phyloP scores from a whole-genome alignment of 1,140 invertebrate genomes.

The Doryteuthis pealeii region DNA sequence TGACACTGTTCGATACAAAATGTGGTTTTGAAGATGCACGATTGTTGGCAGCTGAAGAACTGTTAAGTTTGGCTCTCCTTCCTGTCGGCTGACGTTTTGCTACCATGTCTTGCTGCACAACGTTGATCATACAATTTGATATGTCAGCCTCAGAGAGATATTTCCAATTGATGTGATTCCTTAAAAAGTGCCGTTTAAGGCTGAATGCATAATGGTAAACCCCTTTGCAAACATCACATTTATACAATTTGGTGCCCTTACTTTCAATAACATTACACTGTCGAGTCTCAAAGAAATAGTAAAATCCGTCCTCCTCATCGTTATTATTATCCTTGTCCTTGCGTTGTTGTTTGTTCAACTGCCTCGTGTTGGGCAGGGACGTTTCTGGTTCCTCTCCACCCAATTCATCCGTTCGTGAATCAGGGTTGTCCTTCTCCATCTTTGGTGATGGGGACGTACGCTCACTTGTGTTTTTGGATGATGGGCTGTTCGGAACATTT shows the following conservation, averaged over 20 bases:
- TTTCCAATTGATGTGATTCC: conserved; percentile 64
- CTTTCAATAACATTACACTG: conserved; percentile 27
- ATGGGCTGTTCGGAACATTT: too few species aligned
- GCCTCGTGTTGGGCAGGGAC: not conserved
- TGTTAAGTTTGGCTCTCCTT: not conserved
- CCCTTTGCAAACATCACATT: conserved; percentile 64
- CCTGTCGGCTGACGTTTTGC: not conserved
- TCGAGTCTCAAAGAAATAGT: conserved; percentile 45
- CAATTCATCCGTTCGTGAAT: not conserved
- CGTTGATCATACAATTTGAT: conserved; percentile 41
- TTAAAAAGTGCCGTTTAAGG: conserved; percentile 65
- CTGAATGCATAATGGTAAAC: conserved; percentile 64
- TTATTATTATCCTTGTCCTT: too few species aligned
- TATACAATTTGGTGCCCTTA: conserved; percentile 58
- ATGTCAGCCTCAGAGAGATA: conserved; percentile 60
- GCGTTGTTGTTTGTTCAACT: not conserved
- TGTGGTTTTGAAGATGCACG: not conserved
- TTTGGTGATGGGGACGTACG: not conserved
- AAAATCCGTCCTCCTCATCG: conserved; percentile 10
- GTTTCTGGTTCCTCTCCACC: not conserved
- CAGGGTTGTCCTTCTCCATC: not conserved
- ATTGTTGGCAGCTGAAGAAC: not conserved
- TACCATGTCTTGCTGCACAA: conserved; percentile 20
- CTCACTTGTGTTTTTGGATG: too few species aligned
- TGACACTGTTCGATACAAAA: conserved; percentile 5